Evolutionary conservation across 2,797 vertebrate genomes (phyloP).

Genomic region (Argyrosomus regius): DNA sequence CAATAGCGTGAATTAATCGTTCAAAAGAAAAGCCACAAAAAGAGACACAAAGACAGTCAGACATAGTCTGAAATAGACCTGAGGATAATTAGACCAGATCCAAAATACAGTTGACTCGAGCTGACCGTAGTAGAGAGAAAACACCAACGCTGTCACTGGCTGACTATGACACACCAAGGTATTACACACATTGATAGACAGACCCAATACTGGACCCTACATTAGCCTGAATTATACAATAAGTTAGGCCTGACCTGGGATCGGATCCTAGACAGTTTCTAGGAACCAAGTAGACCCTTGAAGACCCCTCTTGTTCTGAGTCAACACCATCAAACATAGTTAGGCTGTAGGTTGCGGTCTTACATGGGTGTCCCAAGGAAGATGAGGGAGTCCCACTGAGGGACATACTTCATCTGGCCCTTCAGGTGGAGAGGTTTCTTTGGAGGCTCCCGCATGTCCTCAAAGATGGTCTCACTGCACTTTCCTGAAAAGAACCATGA

Average conservation of each 20-base stretch:
- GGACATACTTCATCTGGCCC: constrained; percentile 87
- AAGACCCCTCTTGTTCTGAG: background rate
- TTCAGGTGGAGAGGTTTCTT: constrained; percentile 88
- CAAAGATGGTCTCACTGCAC: constrained; percentile 86
- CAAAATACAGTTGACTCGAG: background rate
- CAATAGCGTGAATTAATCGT: background rate
- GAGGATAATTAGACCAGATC: background rate
- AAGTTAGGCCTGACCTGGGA: background rate
- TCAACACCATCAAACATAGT: background rate
- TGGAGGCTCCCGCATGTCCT: constrained; percentile 84
- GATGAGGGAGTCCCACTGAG: constrained; percentile 87
- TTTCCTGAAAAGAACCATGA: constrained; percentile 73
- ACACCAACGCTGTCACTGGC: background rate
- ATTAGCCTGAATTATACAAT: background rate
- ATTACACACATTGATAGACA: background rate
- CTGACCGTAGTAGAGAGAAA: background rate
- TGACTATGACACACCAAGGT: background rate
- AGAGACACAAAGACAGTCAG: background rate
- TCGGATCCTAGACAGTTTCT: background rate
- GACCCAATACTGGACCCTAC: background rate
- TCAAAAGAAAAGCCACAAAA: too few relatives aligned
- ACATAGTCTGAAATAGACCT: background rate
- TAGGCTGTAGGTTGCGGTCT: constrained; percentile 33
- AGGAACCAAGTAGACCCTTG: background rate
- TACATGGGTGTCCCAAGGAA: constrained; percentile 87